Evolutionary conservation across 2,888 invertebrate genomes (phyloP), one percentile per base, ranked within the genome.

Genomic region (Synanthedon tipuliformis): DNA sequence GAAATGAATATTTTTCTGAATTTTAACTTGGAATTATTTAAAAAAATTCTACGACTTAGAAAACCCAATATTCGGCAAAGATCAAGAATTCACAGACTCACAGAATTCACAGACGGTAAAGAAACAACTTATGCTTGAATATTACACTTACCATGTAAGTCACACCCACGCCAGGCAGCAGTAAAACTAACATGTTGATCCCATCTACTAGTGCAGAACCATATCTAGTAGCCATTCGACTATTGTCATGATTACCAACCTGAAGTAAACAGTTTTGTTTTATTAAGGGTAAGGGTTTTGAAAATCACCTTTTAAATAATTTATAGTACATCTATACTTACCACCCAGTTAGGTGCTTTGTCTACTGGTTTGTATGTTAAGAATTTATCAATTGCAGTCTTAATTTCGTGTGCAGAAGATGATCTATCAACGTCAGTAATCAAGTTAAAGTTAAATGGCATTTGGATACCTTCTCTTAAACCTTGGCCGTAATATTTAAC

Each of bases 371-470:
- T 90, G 60, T 90, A 89, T 15, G 87, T 81, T 57, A 93, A 69
- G 89, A 94, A 94, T 52, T 88, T 84, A 51, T 92, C 90, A 51
- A 93, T 88, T 4, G 89, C 81, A 23, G 79, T 75, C 58, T 91
- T 89, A 54, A 92, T 89, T 61, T 92, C 90, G 52, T 79, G 71
- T 5, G 93, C 91, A 40, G 88, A 89, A 1, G 93, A 92, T 1
- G 78, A 75, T 0, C 73, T 74, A 58, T 88, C 86, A 1, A 92
- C 79, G 56, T 91, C 88, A 12, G 85, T 88, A 51, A 95, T 91
- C 50, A 95, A 85, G 61, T 91, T 88, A 68, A 95, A 95, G 73
- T 95, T 95, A 66, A 95, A 94, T 0, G 94, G 92, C 67, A 95
- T 90, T 64, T 95, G 92, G 3, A 92, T 89, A 16, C 94, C 93